These are phyloP conservation scores for Piscicola geometra DNA, from an alignment of 2,888 invertebrate species.

Conservation along the genomic window DNA sequence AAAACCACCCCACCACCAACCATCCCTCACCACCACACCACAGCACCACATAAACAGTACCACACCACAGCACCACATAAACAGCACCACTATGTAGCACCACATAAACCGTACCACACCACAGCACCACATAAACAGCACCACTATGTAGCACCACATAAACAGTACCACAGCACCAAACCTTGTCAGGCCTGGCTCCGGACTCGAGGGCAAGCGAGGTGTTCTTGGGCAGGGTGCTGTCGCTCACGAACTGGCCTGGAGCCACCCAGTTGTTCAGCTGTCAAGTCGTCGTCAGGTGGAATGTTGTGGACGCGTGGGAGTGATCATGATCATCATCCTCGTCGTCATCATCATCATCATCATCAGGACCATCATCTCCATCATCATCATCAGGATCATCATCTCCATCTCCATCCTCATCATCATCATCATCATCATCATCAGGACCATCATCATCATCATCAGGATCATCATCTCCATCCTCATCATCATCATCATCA, in stretches of 20 bases:
- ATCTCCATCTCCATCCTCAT: too few relatives aligned
- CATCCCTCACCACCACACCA: too few relatives aligned
- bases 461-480: too few relatives aligned
- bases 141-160: not conserved
- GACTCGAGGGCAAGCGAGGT: not conserved
- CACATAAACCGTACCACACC: not conserved
- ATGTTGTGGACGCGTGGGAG: not conserved
- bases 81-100: not conserved
- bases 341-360: not conserved
- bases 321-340: not conserved
- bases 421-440: too few relatives aligned
- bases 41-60: too few relatives aligned
- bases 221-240: too few relatives aligned
- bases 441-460: too few relatives aligned
- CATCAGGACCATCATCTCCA: not conserved
- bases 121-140: not conserved
- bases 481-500: not conserved
- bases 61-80: too few relatives aligned
- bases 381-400: not conserved
- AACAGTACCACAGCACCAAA: not conserved
- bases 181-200: not conserved
- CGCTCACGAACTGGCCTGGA: slow-evolving; percentile 6
- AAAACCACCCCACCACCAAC: too few relatives aligned
- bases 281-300: not conserved
- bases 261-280: slow-evolving; percentile 15